A percentile compares a stretch with the other conserved stretches of the same genome.
phyloP scores from a whole-genome alignment of 2,888 invertebrate species.

The Acronicta leporina region DNA sequence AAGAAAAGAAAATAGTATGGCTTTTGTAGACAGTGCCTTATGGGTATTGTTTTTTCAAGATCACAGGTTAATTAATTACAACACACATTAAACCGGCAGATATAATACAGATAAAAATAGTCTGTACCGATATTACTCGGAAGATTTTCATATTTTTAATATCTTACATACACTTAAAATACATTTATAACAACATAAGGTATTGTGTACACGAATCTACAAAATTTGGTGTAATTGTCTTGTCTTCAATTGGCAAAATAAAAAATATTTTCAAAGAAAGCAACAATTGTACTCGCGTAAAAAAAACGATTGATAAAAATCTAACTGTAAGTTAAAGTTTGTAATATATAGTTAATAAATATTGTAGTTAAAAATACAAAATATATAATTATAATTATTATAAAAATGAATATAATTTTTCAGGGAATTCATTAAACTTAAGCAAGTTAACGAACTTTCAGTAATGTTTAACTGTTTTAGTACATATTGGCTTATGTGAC shows the following conservation, averaged over 20 bases:
- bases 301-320: constrained; percentile 84
- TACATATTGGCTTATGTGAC: constrained; percentile 28
- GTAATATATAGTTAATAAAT: constrained; percentile 89
- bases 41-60: too few relatives aligned
- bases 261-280: constrained; percentile 53
- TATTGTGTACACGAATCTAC: constrained; percentile 11
- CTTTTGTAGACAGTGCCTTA: constrained; percentile 12
- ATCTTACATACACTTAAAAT: too few relatives aligned
- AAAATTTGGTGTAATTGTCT: constrained; percentile 27
- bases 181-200: neutral
- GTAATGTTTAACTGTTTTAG: constrained; percentile 36
- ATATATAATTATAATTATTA: constrained; percentile 81
- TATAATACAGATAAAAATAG: too few relatives aligned
- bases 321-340: constrained; percentile 86
- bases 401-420: constrained; percentile 88
- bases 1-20: constrained; percentile 4
- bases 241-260: constrained; percentile 47
- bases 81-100: too few relatives aligned
- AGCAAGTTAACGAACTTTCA: constrained; percentile 69
- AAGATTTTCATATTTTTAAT: too few relatives aligned
- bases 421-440: constrained; percentile 87
- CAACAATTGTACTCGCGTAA: constrained; percentile 72
- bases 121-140: too few relatives aligned
- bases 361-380: constrained; percentile 88
- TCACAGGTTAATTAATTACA: too few relatives aligned